A percentile compares a stretch with the other conserved stretches of the same genome.
Conservation (phyloP, 2,797 vertebrate species). For the Melanotaenia boesemani region DNA sequence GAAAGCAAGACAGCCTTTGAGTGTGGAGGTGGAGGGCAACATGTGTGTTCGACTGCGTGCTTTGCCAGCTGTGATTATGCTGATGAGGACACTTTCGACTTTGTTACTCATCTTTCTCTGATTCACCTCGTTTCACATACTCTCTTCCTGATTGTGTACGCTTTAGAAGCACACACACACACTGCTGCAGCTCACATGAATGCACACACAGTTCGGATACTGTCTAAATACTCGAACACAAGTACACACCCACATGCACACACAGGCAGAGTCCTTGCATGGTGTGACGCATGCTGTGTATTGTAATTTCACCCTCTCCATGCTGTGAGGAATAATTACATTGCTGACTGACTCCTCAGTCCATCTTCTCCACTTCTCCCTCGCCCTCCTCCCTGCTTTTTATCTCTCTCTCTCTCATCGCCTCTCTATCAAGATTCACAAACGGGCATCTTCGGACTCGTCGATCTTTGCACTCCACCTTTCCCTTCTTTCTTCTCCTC, state of each 20-base stretch:
- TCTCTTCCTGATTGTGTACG: constrained; percentile 10
- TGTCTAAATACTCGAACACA: constrained; percentile 25
- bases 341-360: constrained; percentile 73
- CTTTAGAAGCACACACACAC: constrained; percentile 11
- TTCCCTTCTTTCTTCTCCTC: background rate
- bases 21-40: constrained; percentile 12
- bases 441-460: constrained; percentile 1
- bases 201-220: constrained; percentile 18
- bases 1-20: constrained; percentile 38
- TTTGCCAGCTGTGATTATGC: constrained; percentile 63
- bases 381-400: constrained; percentile 23
- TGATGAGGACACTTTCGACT: constrained; percentile 47
- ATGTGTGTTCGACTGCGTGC: constrained; percentile 27
- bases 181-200: constrained; percentile 19
- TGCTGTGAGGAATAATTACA: constrained; percentile 81
- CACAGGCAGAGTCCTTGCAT: constrained; percentile 28
- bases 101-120: constrained; percentile 30
- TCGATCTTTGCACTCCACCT: background rate
- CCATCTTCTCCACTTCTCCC: constrained; percentile 48
- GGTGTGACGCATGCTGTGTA: constrained; percentile 64
- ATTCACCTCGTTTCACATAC: constrained; percentile 16
- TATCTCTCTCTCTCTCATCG: constrained; percentile 10
- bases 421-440: constrained; percentile 2
- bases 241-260: constrained; percentile 26
- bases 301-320: constrained; percentile 78